phyloP scores from a whole-genome alignment of 1,140 invertebrate species.

The Rhynchophorus ferrugineus region DNA sequence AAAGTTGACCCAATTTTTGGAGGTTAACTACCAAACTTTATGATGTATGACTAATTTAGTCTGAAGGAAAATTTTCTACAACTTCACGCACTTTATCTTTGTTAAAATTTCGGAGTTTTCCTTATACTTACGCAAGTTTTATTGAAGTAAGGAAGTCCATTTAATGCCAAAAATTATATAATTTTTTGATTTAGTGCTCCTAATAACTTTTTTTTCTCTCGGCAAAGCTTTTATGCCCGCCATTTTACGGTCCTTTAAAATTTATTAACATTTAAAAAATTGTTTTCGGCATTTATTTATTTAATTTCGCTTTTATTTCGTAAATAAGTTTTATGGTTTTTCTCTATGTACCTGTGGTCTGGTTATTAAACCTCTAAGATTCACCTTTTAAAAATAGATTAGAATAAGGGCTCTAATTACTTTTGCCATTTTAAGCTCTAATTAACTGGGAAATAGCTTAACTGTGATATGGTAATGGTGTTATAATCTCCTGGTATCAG shows the following conservation, averaged over 20 bases:
- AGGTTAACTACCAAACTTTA: constrained; percentile 13
- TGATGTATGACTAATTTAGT: constrained; percentile 16
- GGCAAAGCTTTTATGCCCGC: neutral
- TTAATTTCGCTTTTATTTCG: no score
- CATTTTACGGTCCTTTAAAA: neutral
- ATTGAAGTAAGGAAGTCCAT: constrained; percentile 6
- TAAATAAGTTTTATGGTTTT: no score
- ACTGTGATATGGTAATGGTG: no score
- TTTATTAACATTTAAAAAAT: neutral
- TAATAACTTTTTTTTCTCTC: constrained; percentile 1
- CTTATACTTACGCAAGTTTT: constrained; percentile 14
- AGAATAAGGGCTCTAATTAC: no score
- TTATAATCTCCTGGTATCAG: no score
- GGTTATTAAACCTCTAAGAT: no score
- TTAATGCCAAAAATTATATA: constrained; percentile 4
- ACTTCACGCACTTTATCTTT: constrained; percentile 17
- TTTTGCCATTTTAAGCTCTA: no score
- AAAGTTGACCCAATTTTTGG: constrained; percentile 9
- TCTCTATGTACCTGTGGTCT: no score
- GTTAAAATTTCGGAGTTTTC: constrained; percentile 11
- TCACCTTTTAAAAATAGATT: no score
- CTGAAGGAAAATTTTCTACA: constrained; percentile 9
- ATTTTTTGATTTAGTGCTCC: constrained; percentile 10
- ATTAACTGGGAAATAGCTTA: no score
- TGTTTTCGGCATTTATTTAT: neutral